Evolutionary conservation across 2,888 invertebrate genomes (phyloP).

Genomic region (Antitype chi): DNA sequence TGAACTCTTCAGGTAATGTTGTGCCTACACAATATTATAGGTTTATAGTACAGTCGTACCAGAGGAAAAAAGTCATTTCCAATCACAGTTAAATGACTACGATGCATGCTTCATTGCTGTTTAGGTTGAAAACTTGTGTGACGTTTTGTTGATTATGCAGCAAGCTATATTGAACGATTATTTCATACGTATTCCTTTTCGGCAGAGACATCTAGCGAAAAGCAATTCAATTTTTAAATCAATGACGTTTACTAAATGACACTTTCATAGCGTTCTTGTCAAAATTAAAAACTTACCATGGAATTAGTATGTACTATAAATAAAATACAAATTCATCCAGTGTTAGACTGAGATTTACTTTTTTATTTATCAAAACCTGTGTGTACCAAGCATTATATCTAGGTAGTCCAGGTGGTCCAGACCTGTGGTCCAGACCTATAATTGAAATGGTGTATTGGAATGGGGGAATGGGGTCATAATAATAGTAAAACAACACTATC

Average conservation of each 20-base stretch:
- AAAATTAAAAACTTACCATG: conserved; percentile 1
- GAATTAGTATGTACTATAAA: not conserved
- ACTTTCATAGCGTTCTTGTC: conserved; percentile 39
- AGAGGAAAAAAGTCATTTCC: conserved; percentile 23
- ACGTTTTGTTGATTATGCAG: conserved; percentile 15
- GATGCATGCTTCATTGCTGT: conserved; percentile 29
- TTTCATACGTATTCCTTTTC: not conserved
- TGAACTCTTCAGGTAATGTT: conserved; percentile 23
- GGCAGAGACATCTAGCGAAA: conserved; percentile 61
- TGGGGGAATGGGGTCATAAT: too few species aligned
- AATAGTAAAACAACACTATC: too few species aligned
- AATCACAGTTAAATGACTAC: not conserved
- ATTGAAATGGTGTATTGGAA: too few species aligned
- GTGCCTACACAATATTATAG: conserved; percentile 55
- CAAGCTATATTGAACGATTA: conserved; percentile 3
- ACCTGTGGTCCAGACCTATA: not conserved
- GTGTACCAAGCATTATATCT: not conserved
- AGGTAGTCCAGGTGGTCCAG: not conserved
- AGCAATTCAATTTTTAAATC: conserved; percentile 51
- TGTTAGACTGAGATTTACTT: not conserved
- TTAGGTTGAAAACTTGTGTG: not conserved
- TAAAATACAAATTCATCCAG: not conserved
- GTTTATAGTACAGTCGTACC: conserved; percentile 60
- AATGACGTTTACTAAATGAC: conserved; percentile 54
- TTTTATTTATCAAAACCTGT: not conserved